Evolutionary conservation across 1,140 invertebrate species (phyloP), one percentile per base, ranked within the genome.

Genomic region (Aphis gossypii): DNA sequence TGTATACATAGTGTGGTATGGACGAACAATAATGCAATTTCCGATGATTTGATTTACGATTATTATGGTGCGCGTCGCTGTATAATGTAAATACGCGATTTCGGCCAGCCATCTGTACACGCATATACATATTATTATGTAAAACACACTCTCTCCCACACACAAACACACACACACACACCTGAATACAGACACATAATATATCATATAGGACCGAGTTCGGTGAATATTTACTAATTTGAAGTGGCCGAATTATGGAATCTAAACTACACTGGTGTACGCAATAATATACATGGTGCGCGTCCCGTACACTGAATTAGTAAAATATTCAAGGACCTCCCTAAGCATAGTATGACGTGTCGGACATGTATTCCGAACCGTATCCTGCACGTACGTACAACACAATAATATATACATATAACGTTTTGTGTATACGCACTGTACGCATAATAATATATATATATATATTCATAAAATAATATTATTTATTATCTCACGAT

Each of bases 1-100:
- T n/a, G 60, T 76, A 76, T n/a, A 76, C 60, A n/a, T 76, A 76
- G 14, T 46, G 2, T 44, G 18, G 46, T 51, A 51, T 88, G 46
- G 41, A 35, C n/a, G 48, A 88, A 88, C 87, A 88, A 88, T 88
- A 88, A 88, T 48, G 48, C 87, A 35, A 88, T 51, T 51, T 54
- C 87, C n/a, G 20, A 54, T 54, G 30, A 88, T 88, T 54, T 35
- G 87, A 54, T 35, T 54, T 48, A 88, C 38, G 87, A 21, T 88
- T 54, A 51, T 88, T 88, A 88, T 88, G n/a, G 48, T 88, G 9
- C 21, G 41, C 84, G 41, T 30, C 14, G 41, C 25, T 46, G 84
- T 86, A 86, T 41, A 41, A 41, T 86, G 84, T 46, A 86, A 86
- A 86, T 86, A 86, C 11, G 44, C 41, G 23, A 14, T 30, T 86